Base-by-base conservation (phyloP, 1,140 invertebrate genomes). In the Apolygus lucorum region DNA sequence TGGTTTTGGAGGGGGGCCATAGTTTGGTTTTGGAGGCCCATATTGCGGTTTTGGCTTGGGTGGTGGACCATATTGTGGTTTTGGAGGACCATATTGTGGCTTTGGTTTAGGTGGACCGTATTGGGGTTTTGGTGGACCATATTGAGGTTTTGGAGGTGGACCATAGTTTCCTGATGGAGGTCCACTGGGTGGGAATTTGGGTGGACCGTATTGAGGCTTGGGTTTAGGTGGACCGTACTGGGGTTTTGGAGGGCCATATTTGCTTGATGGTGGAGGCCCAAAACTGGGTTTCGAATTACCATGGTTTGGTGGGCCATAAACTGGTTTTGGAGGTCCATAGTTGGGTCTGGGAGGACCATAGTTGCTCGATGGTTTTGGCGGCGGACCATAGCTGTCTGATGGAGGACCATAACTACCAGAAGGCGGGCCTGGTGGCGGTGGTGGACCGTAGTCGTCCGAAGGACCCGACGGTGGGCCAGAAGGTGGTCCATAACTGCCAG, bases 81-180 rank as follows among this genome's bases (percentile, higher is more conserved):
- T 74, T 59, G 74, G 74, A 11, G 75, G 74, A 8, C 74, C 72
- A 34, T 74, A 74, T 25, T 72, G 62, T 63, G 69, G 69, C 49
- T 72, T 73, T n/a, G 79, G 74, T 66, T 63, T 63, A 2, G 72
- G 74, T 25, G 73, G 71, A 21, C 72, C 71, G 49, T 74, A 74
- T 27, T 70, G 70, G 14, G 74, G 75, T 25, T 76, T 70, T 8
- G 76, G 75, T 24, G 77, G 76, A n/a, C 68, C 69, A 65, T 72
- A 71, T 13, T 69, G 26, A 8, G 75, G 76, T 22, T 76, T 71
- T 4, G 76, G 76, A 17, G 77, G 78, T 24, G 78, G 76, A 65
- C 74, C 76, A 68, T 62, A 72, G 27, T 76, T 76, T 68, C 75
- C 76, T 68, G 80, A 78, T n/a, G 79, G 79, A 0, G 80, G 79